Percentiles rank a stretch among this genome's conserved stretches.
phyloP scores from a whole-genome alignment of 2,888 invertebrate species.

The Platycheirus rosarum region DNA sequence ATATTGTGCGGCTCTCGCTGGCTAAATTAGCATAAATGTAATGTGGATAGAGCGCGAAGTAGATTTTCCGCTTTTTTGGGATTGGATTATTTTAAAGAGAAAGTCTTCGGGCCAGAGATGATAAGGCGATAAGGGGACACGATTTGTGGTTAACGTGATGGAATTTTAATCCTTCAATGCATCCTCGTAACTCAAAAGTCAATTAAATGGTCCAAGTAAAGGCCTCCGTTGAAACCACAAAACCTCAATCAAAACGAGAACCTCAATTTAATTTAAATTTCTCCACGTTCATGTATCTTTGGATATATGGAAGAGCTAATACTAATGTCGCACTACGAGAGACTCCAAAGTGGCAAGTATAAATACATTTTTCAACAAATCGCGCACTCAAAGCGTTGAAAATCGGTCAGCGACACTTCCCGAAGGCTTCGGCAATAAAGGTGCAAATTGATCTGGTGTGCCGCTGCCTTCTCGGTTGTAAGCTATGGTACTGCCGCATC shows the following conservation, averaged over 20 bases:
- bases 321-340: slow-evolving; percentile 53
- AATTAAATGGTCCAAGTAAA: slow-evolving; percentile 51
- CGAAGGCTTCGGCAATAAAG: slow-evolving; percentile 65
- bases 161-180: slow-evolving; percentile 27
- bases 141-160: slow-evolving; percentile 43
- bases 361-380: slow-evolving; percentile 11
- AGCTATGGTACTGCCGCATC: slow-evolving; percentile 1
- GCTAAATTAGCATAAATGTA: slow-evolving; percentile 62
- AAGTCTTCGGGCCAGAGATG: slow-evolving; percentile 49
- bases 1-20: slow-evolving; percentile 66
- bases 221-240: slow-evolving; percentile 40
- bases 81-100: slow-evolving; percentile 35
- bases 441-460: slow-evolving; percentile 70
- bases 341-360: neutral
- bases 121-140: slow-evolving; percentile 56
- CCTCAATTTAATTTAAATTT: slow-evolving; percentile 69
- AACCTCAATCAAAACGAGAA: slow-evolving; percentile 52
- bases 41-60: slow-evolving; percentile 49
- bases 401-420: slow-evolving; percentile 69
- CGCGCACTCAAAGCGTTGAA: slow-evolving; percentile 46
- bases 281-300: slow-evolving; percentile 33
- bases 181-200: slow-evolving; percentile 43
- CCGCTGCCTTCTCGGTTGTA: slow-evolving; percentile 49
- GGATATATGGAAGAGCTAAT: neutral
- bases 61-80: slow-evolving; percentile 64